Conservation (phyloP, 2,797 vertebrate species). For the Psittacula echo region DNA sequence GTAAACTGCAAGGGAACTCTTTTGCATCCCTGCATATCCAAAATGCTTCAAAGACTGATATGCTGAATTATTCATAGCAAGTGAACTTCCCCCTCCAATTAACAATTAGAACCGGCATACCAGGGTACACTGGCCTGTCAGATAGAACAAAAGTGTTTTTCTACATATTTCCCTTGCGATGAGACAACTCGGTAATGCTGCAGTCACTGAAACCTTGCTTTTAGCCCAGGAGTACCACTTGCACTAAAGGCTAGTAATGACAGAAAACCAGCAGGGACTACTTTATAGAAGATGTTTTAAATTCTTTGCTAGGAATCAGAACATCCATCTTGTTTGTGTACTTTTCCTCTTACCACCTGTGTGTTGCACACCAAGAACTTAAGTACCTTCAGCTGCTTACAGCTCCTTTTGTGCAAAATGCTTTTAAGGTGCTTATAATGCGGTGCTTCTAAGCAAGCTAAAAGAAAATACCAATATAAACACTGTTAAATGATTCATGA, state of each 20-base stretch:
- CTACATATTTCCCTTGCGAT: neutral
- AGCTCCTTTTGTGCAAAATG: conserved; percentile 62
- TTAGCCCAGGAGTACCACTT: neutral
- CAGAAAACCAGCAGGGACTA: neutral
- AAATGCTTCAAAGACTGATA: neutral
- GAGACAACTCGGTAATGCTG: neutral
- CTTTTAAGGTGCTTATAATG: conserved; percentile 66
- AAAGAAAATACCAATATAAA: conserved; percentile 54
- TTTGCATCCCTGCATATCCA: neutral
- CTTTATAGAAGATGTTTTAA: neutral
- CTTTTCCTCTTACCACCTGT: neutral
- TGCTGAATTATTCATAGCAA: neutral
- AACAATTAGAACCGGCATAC: neutral
- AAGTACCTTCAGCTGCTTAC: conserved; percentile 21
- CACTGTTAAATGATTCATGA: conserved; percentile 50
- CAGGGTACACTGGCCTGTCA: neutral
- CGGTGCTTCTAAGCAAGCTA: conserved; percentile 43
- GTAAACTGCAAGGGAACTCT: neutral
- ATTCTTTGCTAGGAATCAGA: neutral
- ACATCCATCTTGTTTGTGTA: neutral
- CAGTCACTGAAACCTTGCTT: neutral
- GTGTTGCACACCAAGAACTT: neutral
- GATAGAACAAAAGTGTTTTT: neutral
- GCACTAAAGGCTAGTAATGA: neutral
- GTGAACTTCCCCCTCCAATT: neutral